phyloP scores from a whole-genome alignment of 92 coral and sea anemone genomes.

The Umimayanthus chanpuru region DNA sequence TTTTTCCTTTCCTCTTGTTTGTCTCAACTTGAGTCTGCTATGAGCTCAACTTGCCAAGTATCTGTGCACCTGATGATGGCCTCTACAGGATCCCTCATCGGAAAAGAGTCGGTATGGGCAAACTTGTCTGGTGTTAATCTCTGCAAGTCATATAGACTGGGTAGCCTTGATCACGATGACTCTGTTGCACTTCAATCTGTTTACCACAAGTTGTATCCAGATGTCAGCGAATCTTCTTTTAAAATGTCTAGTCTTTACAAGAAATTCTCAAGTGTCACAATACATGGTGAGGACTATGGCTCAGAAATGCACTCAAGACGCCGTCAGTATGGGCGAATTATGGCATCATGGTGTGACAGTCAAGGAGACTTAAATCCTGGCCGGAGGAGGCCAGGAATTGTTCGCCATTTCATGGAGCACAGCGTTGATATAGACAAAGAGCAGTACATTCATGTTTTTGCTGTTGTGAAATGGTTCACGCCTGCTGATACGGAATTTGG shows the following conservation, averaged over 20 bases:
- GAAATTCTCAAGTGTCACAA: constrained; percentile 20
- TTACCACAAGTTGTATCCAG: constrained; percentile 44
- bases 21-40: constrained; percentile 17
- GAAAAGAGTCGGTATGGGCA: constrained; percentile 46
- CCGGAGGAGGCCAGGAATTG: constrained; percentile 37
- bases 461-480: constrained; percentile 59
- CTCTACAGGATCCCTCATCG: constrained; percentile 44
- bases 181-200: constrained; percentile 9
- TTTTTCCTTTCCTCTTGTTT: constrained; percentile 32
- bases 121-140: constrained; percentile 23
- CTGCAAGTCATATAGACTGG: constrained; percentile 45
- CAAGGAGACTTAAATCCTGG: constrained; percentile 50
- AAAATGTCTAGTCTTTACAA: constrained; percentile 35
- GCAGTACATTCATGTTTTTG: constrained; percentile 54
- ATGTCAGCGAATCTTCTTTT: constrained; percentile 14
- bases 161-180: constrained; percentile 43
- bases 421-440: constrained; percentile 21
- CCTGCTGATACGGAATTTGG: constrained; percentile 33
- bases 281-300: constrained; percentile 47
- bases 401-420: constrained; percentile 54
- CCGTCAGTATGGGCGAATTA: constrained; percentile 42
- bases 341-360: constrained; percentile 57
- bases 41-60: not conserved
- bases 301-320: constrained; percentile 35
- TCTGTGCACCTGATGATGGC: constrained; percentile 49